These are phyloP conservation scores for Steinernema carpocapsae DNA, from an alignment of 2,888 invertebrate species.

Conservation along the genomic window DNA sequence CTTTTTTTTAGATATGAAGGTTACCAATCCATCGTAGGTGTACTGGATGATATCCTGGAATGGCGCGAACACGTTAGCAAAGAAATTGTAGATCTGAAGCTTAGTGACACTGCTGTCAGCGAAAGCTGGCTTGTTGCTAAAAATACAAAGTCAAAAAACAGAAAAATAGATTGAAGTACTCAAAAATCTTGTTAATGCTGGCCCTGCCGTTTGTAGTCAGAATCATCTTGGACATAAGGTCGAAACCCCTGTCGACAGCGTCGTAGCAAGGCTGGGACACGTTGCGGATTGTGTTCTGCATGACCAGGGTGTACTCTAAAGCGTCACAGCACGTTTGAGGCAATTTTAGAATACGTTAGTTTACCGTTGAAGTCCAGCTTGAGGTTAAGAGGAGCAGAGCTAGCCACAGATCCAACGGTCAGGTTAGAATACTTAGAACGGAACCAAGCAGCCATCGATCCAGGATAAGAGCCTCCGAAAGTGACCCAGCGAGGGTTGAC, in stretches of 20 bases:
- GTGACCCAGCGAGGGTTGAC: constrained; percentile 80
- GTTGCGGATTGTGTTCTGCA: constrained; percentile 49
- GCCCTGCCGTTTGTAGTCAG: constrained; percentile 49
- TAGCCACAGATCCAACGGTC: constrained; percentile 83
- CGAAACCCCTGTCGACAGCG: constrained; percentile 44
- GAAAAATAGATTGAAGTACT: constrained; percentile 39
- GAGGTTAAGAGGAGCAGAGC: constrained; percentile 86
- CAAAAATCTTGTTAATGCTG: constrained; percentile 46
- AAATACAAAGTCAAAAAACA: neutral
- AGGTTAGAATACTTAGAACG: constrained; percentile 82
- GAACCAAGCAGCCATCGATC: constrained; percentile 91
- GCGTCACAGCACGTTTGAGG: too few relatives aligned
- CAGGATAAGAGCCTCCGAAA: constrained; percentile 96
- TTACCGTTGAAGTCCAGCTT: constrained; percentile 82
- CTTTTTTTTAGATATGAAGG: too few relatives aligned
- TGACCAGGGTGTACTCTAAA: constrained; percentile 59
- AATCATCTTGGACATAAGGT: constrained; percentile 45
- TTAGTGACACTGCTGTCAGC: constrained; percentile 45
- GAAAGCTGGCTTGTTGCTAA: constrained; percentile 54
- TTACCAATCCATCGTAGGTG: constrained; percentile 62
- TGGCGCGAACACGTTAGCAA: constrained; percentile 55
- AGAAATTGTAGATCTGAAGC: constrained; percentile 54
- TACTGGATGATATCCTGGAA: constrained; percentile 66
- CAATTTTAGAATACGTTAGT: neutral
- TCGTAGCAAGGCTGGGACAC: constrained; percentile 45